These are phyloP conservation scores for Pseudachorutes palmiensis DNA, from an alignment of 1,140 invertebrate genomes.

Conservation along the genomic window DNA sequence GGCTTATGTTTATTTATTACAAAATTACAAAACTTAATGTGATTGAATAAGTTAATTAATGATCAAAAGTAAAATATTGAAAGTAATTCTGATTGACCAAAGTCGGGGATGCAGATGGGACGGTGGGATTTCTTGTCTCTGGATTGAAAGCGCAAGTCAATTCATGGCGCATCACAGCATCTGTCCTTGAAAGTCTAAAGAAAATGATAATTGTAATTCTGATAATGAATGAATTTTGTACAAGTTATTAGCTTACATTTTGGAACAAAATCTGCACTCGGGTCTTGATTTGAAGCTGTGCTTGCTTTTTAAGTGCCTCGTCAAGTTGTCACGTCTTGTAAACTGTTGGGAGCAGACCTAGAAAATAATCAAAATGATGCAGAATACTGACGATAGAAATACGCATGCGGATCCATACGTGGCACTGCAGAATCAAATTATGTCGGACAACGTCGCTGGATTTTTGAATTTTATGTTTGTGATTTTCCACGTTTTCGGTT, in stretches of 20 bases:
- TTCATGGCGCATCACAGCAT: background rate
- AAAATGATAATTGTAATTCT: background rate
- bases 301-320: background rate
- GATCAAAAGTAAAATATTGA: background rate
- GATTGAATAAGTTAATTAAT: no score
- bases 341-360: background rate
- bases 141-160: background rate
- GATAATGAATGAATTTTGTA: background rate
- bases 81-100: background rate
- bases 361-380: no score
- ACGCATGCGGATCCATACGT: no score
- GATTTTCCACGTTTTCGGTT: no score
- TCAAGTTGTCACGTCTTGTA: background rate
- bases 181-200: background rate
- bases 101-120: background rate
- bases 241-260: background rate
- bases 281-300: background rate
- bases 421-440: no score
- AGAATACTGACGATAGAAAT: no score
- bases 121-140: background rate
- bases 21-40: background rate
- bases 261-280: background rate
- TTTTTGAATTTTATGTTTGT: no score
- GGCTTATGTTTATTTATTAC: no score
- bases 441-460: no score